Conservation (phyloP, 2,797 vertebrate genomes). For the Peromyscus eremicus region DNA sequence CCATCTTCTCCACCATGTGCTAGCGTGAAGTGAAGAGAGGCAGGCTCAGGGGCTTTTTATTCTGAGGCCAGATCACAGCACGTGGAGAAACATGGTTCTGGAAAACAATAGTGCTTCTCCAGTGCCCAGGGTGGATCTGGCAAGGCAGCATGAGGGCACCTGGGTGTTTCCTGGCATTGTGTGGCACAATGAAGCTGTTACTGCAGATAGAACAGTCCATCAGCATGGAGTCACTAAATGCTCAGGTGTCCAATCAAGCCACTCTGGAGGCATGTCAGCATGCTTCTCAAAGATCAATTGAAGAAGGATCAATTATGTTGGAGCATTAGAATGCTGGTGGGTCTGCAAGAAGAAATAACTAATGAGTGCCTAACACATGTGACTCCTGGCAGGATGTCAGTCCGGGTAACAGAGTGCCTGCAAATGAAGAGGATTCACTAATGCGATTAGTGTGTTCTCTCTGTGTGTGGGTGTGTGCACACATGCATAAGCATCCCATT, state of each 20-base stretch:
- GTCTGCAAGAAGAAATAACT: not conserved
- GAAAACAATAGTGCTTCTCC: not conserved
- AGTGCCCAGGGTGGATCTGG: not conserved
- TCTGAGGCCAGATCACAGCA: slow-evolving; percentile 57
- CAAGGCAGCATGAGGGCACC: not conserved
- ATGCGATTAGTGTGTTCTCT: not conserved
- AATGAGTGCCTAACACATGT: not conserved
- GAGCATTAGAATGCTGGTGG: not conserved
- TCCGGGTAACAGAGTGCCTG: not conserved
- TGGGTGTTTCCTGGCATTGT: not conserved
- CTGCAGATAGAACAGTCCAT: slow-evolving; percentile 60
- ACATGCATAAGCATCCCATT: too few species aligned
- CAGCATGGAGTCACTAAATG: slow-evolving; percentile 51
- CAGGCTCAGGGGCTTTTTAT: not conserved
- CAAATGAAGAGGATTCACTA: not conserved
- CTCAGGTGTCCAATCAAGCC: slow-evolving; percentile 23
- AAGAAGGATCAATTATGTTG: not conserved
- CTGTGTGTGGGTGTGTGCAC: not conserved
- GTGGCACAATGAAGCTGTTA: slow-evolving; percentile 29
- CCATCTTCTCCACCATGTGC: not conserved
- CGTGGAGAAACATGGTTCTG: slow-evolving; percentile 1
- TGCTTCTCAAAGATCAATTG: not conserved
- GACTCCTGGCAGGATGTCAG: not conserved
- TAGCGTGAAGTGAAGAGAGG: slow-evolving; percentile 31
- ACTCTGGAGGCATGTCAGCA: not conserved